Evolutionary conservation across 92 coral and sea anemone genomes (phyloP), one percentile per base, ranked within the genome.

Genomic region (Montipora capitata): DNA sequence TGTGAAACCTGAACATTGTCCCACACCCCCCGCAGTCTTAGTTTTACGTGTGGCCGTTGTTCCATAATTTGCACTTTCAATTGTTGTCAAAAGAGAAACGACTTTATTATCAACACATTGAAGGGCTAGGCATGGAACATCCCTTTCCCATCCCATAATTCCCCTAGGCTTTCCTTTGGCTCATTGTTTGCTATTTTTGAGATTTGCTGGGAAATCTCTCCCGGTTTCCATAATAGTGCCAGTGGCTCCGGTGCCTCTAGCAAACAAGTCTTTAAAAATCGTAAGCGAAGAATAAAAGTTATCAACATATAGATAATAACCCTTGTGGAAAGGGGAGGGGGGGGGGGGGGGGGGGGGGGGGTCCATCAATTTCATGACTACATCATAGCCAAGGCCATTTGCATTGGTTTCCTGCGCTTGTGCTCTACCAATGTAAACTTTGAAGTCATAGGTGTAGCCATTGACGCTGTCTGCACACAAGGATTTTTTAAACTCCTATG

Each of bases 321-420:
- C 98, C 49, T 94, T 91, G 73, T 84, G 68, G 17, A 85, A 69
- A 62, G 69, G 59, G 54, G n/a, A n/a, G n/a, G n/a, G n/a, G n/a
- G n/a, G n/a, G n/a, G n/a, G n/a, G n/a, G n/a, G n/a, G n/a, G n/a
- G n/a, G n/a, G n/a, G n/a, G n/a, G n/a, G n/a, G n/a, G 88, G 90
- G 65, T 88, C 38, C 80, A 92, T 61, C 10, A 90, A 84, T 70
- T 81, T 73, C 94, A 80, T 92, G 0, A 92, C 94, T 7, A 92
- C 91, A 86, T 88, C 92, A 82, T 94, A 94, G 5, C 92, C 95
- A 4, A 94, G 89, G 40, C 95, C 95, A 89, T 52, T 52, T 52
- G 58, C 58, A 9, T 11, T 52, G 58, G 73, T 72, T 13, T 72
- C 69, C 59, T 84, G 52, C 27, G 89, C 87, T 35, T 94, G 93